phyloP scores from a whole-genome alignment of 2,888 invertebrate species.

The Lasiommata megera region DNA sequence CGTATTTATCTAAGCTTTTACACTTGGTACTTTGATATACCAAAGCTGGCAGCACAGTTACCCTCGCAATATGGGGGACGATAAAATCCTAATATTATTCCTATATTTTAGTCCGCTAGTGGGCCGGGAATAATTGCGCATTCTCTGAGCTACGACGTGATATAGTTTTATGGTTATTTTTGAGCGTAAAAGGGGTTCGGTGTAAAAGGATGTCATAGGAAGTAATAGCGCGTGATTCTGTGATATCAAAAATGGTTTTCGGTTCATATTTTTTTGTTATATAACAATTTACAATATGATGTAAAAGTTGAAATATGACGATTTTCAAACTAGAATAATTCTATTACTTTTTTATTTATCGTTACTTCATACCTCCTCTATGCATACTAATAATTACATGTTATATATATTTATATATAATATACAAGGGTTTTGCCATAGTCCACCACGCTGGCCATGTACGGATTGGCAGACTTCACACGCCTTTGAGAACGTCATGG shows the following conservation, averaged over 20 bases:
- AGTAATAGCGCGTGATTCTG: conserved; percentile 6
- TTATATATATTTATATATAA: no score
- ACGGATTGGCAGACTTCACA: no score
- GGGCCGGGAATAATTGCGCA: conserved; percentile 32
- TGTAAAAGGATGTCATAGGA: conserved; percentile 15
- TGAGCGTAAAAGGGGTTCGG: conserved; percentile 18
- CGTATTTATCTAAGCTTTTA: no score
- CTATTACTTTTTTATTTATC: no score
- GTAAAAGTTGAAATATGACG: not conserved
- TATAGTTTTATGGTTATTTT: conserved; percentile 28
- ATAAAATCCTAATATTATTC: conserved; percentile 36
- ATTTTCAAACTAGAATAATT: not conserved
- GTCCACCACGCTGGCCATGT: no score
- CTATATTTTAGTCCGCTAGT: conserved; percentile 32
- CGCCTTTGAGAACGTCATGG: no score
- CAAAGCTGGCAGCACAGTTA: conserved; percentile 11
- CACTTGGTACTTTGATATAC: not conserved
- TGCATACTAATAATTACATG: no score
- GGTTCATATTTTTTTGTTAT: conserved; percentile 2
- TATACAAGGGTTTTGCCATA: no score
- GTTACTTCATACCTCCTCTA: no score
- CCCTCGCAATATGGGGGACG: conserved; percentile 28
- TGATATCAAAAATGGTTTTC: conserved; percentile 1
- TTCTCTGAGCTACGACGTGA: conserved; percentile 20
- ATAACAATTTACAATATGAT: no score